Evolutionary conservation across 2,797 vertebrate species (phyloP), one percentile per base, ranked within the genome.

Genomic region (Pseudochromis fuscus): DNA sequence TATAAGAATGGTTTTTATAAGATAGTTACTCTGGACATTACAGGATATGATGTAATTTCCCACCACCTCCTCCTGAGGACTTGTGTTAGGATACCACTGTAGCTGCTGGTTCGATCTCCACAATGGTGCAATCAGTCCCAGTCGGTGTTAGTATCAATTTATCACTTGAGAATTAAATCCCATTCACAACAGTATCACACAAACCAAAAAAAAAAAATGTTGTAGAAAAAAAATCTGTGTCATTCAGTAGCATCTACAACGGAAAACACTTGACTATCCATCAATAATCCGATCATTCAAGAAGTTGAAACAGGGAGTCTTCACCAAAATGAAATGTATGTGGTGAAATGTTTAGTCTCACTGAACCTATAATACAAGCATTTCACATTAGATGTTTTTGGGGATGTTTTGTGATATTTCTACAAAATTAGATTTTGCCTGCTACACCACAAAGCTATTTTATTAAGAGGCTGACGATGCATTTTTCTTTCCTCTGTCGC

Each of bases 361-460:
- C 12, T 28, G 42, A 61, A 56, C 27, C 49, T 70, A 72, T 45
- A 18, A 69, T 48, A 48, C 30, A 59, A 66, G 19, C 38, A 45
- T 53, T 68, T 58, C 59, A 35, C 46, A 73, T 77, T 58, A 67
- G 28, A 37, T 30, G n/a, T n/a, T n/a, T n/a, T n/a, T n/a, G n/a
- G n/a, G n/a, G n/a, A n/a, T 35, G 7, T 67, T 24, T 51, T 56
- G 27, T 60, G 13, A 51, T 33, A 24, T 58, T 68, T 57, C 21
- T 51, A 10, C 21, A 69, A 59, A 7, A 18, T 31, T 61, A 8
- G 33, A 15, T 24, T 40, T 7, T 44, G 10, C 8, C 51, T 56
- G n/a, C 56, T 46, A 16, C 60, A 30, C 33, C 28, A 37, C 44
- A 31, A 35, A 52, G 45, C 21, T 35, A 19, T 59, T 70, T 3